Conservation (phyloP, 2,797 vertebrate genomes). For the Chiroxiphia lanceolata region DNA sequence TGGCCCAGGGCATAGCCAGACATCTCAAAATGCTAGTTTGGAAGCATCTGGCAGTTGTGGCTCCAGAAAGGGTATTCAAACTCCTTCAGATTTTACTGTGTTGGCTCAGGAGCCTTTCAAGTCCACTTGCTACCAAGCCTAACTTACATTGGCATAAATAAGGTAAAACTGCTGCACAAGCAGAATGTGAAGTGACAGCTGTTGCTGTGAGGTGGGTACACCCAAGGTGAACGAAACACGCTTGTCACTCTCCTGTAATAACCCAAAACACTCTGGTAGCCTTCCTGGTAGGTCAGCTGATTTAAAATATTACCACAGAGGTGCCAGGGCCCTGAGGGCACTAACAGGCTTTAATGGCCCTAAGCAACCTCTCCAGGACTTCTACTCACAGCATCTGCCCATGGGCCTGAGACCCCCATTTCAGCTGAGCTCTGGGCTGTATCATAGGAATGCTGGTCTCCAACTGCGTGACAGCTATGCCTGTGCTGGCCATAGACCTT, state of each 20-base stretch:
- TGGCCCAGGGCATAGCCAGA: not conserved
- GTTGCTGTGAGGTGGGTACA: not conserved
- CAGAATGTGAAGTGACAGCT: not conserved
- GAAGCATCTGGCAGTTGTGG: not conserved
- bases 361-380: not conserved
- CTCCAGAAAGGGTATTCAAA: not conserved
- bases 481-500: not conserved
- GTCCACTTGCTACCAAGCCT: not conserved
- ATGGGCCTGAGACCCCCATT: not conserved
- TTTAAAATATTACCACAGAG: not conserved
- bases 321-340: not conserved
- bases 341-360: not conserved
- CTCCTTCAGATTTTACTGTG: not conserved
- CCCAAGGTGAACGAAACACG: accelerated
- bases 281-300: not conserved
- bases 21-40: not conserved
- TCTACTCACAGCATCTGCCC: not conserved
- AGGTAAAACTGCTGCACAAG: not conserved
- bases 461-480: not conserved
- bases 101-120: not conserved
- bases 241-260: not conserved
- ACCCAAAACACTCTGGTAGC: not conserved
- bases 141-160: not conserved
- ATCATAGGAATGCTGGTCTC: not conserved
- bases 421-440: not conserved